Evolutionary conservation across 2,888 invertebrate species (phyloP).

Genomic region (Stenodera caucasica): DNA sequence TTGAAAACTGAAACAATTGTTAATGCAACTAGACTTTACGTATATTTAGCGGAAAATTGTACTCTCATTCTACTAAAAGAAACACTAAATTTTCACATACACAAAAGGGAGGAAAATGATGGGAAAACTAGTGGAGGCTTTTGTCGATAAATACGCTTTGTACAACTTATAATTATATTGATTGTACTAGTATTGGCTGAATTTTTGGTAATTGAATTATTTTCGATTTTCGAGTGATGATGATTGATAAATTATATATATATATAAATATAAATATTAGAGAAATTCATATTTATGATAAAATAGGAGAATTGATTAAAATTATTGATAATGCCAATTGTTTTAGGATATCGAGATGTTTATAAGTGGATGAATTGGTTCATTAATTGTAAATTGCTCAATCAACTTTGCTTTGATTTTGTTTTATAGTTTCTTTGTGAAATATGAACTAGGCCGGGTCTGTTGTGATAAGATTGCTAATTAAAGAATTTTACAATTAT

Average conservation of each 20-base stretch:
- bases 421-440: constrained; percentile 41
- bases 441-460: constrained; percentile 40
- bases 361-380: constrained; percentile 45
- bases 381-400: constrained; percentile 54
- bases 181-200: constrained; percentile 48
- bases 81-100: no score
- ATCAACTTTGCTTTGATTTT: constrained; percentile 28
- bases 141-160: constrained; percentile 52
- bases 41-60: background rate
- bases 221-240: no score
- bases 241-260: constrained; percentile 15
- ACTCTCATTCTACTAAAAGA: background rate
- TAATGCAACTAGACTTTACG: background rate
- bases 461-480: constrained; percentile 47
- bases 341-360: constrained; percentile 50
- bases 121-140: constrained; percentile 18
- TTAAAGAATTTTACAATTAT: constrained; percentile 15
- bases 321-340: constrained; percentile 47
- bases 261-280: constrained; percentile 30
- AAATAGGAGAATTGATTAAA: constrained; percentile 39
- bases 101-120: background rate
- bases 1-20: no score
- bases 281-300: constrained; percentile 34
- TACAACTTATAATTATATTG: constrained; percentile 55
- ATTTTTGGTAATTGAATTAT: no score